Evolutionary conservation across 2,888 invertebrate genomes (phyloP), one percentile per base, ranked within the genome.

Genomic region (Endomychus coccineus): DNA sequence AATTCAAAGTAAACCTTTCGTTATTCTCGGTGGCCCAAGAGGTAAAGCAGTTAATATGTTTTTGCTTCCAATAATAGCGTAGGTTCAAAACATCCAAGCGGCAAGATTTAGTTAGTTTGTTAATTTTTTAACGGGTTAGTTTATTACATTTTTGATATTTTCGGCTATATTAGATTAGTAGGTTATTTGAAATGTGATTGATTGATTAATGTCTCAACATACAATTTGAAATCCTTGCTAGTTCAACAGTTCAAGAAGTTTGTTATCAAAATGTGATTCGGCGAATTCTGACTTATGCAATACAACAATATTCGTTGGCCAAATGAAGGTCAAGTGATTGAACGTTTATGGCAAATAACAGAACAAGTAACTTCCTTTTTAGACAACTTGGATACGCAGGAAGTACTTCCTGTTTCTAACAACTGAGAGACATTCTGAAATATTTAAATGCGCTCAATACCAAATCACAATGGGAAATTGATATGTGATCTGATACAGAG

Each of bases 251-350:
- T 46, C 36, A 44, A 42, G 29, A 38, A 42, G 37, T 46, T 44
- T 44, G 27, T 42, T 24, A 31, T 42, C 31, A n/a, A n/a, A 34
- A 43, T 29, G 46, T 49, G 48, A 49, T 48, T 48, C 46, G 38
- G 49, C 43, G 40, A 45, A 54, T 53, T 50, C 48, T 48, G 50
- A 52, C 45, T 49, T 51, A 49, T 51, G 35, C 46, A 49, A 45
- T 40, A 44, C 33, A 49, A 45, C 39, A 48, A 48, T 50, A 44
- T 49, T 46, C 42, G 47, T 45, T 50, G 43, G 46, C 45, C 49
- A 37, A 50, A 44, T 47, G 45, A 47, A 45, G 46, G 46, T 36
- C 37, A 43, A 42, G 44, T 48, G 25, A 40, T 46, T 43, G 38
- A 43, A 45, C 37, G 40, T 34, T 44, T 46, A 34, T 48, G 41